Evolutionary conservation across 2,888 invertebrate genomes (phyloP), one percentile per base, ranked within the genome.

Genomic region (Dryobotodes eremita): DNA sequence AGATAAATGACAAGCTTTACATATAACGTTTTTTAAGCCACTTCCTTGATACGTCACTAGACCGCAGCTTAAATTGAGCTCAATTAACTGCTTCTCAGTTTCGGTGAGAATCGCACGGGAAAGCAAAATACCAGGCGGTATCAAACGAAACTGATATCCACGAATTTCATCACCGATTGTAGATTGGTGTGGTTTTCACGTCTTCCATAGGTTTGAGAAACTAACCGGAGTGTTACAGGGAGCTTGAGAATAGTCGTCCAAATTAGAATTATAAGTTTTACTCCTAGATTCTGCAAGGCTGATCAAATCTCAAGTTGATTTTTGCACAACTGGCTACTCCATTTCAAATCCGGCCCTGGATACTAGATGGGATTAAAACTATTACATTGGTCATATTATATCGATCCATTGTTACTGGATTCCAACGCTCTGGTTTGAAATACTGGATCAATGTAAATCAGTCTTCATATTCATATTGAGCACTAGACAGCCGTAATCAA

Each of bases 41-140:
- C 26, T 31, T 46, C 15, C 31, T 20, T 48, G 36, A 65, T 59
- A 70, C 61, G 75, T 75, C 75, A 77, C 72, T 84, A 59, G 72
- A 23, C 36, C 65, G 20, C 26, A 68, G 72, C 69, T 81, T 80
- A 73, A 57, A 70, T 55, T 11, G 76, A 72, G 69, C 70, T 31
- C 55, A 65, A 72, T 80, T 73, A 80, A 81, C 84, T 81, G 85
- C 81, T 80, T 83, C 85, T 77, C 81, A 81, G 72, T 57, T 73
- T 31, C 50, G 20, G 62, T 55, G 36, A 46, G 50, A 57, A 23
- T 53, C 26, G 36, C 64, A 61, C 31, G 13, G 46, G 62, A 69
- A 72, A 59, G 55, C 46, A 65, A 80, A 84, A 65, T 72, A 71
- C 46, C 36, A 59, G 42, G 36, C 31, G 42, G 13, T 61, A 50